A percentile compares a stretch with the other conserved stretches of the same genome.
These are phyloP conservation scores for Gobio gobio DNA, from an alignment of 2,113 vertebrate species.

Conservation along the genomic window DNA sequence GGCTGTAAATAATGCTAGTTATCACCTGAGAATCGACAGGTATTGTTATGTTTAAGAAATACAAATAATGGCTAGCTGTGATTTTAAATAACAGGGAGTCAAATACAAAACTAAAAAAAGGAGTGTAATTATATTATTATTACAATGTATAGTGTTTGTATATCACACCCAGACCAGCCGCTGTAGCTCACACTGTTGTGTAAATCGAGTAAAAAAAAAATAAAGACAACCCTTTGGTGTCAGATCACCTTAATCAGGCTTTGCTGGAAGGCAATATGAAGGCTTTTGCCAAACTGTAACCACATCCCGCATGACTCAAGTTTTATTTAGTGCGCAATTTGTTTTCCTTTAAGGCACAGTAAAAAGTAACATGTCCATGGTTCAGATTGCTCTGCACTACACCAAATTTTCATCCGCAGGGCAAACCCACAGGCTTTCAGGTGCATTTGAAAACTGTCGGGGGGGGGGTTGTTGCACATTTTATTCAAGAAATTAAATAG, in stretches of 20 bases:
- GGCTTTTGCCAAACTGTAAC: conserved; percentile 48
- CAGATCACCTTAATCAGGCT: conserved; percentile 35
- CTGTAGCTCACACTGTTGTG: not conserved
- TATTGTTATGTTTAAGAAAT: not conserved
- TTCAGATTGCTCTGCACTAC: conserved; percentile 37
- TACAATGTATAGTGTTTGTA: not conserved
- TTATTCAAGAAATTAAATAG: not conserved
- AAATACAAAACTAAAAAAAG: not conserved
- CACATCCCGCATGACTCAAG: conserved; percentile 36
- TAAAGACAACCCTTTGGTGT: conserved; percentile 24
- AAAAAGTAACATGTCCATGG: conserved; percentile 33
- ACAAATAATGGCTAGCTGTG: not conserved
- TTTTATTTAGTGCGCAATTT: conserved; percentile 47
- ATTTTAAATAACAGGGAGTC: not conserved
- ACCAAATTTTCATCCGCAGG: conserved; percentile 5
- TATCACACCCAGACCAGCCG: not conserved
- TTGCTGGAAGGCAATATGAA: conserved; percentile 33
- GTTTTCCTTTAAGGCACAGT: conserved; percentile 44
- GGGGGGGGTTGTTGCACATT: not conserved
- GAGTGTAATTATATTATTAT: not conserved
- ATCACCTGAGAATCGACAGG: not conserved
- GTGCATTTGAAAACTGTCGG: not conserved
- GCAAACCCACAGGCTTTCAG: not conserved
- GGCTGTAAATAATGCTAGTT: not conserved
- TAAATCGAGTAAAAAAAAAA: not conserved